Base-by-base conservation (phyloP, 2,888 invertebrate genomes). In the Neoitamus cyanurus region DNA sequence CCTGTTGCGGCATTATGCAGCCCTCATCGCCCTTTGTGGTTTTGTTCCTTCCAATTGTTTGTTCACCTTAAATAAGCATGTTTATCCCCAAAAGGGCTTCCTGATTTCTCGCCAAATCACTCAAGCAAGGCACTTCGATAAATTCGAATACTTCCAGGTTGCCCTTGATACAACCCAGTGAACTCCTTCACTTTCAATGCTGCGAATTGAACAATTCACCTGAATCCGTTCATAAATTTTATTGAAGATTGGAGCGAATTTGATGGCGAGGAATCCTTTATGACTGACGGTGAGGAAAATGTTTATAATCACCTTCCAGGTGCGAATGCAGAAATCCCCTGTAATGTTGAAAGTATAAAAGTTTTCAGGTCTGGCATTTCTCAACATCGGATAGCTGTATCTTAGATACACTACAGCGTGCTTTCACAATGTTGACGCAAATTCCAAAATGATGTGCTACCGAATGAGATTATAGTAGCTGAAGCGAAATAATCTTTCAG, bases 141-240 rank as follows among this genome's bases (percentile, higher is more conserved):
- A 58, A 58, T 58, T 58, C 58, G 3, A 7, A 58, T 25, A 7
- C 15, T 58, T 58, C 58, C 58, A 25, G 20, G 9, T 25, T 58
- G 20, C 58, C 25, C 20, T 20, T 9, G 58, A 58, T 58, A 58
- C 58, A 58, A 25, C n/a, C 13, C 70, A 70, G 36, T 36, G 36
- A 73, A 36, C 11, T 34, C 37, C 73, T 37, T 34, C 37, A 73
- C 73, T 36, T 73, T 36, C 30, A 15, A 30, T 30, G 73, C 2
- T 20, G 2, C 20, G 36, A 73, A 73, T 31, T 73, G 34, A 73
- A 36, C 37, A 36, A 36, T 73, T 28, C 20, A 6, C 34, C 73
- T 36, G 73, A 73, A 73, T n/a, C 36, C 34, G n/a, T 73, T 73
- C 20, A 34, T 73, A 73, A 73, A 73, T 73, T 34, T 73, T 36